phyloP scores from a whole-genome alignment of 2,113 vertebrate genomes.

The Chascanopsetta lugubris region DNA sequence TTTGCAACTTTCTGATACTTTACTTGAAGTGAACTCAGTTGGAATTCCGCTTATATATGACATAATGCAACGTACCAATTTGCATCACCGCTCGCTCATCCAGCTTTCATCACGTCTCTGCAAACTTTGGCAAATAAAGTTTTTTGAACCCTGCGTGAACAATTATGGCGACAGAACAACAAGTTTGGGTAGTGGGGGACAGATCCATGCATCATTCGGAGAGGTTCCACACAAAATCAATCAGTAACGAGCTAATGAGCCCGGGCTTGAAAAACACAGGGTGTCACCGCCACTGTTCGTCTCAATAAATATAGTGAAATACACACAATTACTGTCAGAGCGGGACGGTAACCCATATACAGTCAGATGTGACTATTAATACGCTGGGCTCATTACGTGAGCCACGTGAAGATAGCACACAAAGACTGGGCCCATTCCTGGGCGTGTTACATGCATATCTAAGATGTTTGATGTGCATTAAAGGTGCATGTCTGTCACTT shows the following conservation, averaged over 20 bases:
- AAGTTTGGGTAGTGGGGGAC: not conserved
- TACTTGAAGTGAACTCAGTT: too few relatives aligned
- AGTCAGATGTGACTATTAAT: not conserved
- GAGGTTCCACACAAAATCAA: too few relatives aligned
- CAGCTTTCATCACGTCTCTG: not conserved
- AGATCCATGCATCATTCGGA: too few relatives aligned
- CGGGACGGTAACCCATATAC: conserved; percentile 1
- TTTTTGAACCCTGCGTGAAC: not conserved
- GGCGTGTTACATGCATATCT: not conserved
- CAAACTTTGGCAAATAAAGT: not conserved
- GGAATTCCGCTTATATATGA: too few relatives aligned
- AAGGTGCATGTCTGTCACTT: too few relatives aligned
- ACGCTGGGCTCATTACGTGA: not conserved
- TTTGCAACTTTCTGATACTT: not conserved
- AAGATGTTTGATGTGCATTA: not conserved
- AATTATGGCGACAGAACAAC: not conserved
- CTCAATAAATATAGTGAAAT: too few relatives aligned
- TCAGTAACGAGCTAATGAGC: too few relatives aligned
- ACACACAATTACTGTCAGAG: too few relatives aligned
- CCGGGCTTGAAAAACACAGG: too few relatives aligned
- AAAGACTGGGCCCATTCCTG: not conserved
- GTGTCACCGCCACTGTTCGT: not conserved
- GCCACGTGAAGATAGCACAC: not conserved
- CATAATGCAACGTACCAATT: too few relatives aligned
- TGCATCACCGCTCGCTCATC: not conserved